Evolutionary conservation across 2,888 invertebrate genomes (phyloP).

Genomic region (Plebejus anna): DNA sequence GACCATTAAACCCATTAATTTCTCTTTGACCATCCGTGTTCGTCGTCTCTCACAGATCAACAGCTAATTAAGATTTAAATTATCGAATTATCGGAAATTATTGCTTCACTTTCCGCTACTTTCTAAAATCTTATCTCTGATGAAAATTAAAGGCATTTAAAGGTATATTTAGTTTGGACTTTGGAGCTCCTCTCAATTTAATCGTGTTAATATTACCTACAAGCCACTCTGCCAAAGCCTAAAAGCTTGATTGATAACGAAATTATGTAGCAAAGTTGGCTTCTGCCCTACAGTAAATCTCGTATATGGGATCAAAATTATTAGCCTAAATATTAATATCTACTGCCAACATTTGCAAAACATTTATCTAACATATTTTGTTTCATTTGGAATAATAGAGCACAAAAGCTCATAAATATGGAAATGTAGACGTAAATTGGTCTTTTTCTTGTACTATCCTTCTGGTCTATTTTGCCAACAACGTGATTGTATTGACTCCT

Average conservation of each 20-base stretch:
- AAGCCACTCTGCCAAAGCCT: not conserved
- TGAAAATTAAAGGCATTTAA: not conserved
- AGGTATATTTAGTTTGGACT: not conserved
- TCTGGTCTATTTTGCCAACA: not conserved
- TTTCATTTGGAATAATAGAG: too few species aligned
- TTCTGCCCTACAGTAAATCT: not conserved
- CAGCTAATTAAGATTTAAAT: not conserved
- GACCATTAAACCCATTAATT: constrained; percentile 6
- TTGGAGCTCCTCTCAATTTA: not conserved
- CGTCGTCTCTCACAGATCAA: not conserved
- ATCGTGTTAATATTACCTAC: not conserved
- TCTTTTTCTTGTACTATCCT: too few species aligned
- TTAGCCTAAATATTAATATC: not conserved
- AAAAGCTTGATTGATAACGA: not conserved
- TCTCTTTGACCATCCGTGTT: not conserved
- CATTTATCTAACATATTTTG: too few species aligned
- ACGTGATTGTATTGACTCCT: not conserved
- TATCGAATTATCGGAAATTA: not conserved
- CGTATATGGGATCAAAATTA: not conserved
- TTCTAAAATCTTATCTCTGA: not conserved
- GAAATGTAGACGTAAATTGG: too few species aligned
- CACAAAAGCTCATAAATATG: too few species aligned
- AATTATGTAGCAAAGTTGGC: not conserved
- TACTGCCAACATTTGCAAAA: too few species aligned
- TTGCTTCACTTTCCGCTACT: not conserved